A percentile compares a stretch with the other conserved stretches of the same genome.
phyloP scores from a whole-genome alignment of 2,113 vertebrate genomes.

The Alligator sinensis region DNA sequence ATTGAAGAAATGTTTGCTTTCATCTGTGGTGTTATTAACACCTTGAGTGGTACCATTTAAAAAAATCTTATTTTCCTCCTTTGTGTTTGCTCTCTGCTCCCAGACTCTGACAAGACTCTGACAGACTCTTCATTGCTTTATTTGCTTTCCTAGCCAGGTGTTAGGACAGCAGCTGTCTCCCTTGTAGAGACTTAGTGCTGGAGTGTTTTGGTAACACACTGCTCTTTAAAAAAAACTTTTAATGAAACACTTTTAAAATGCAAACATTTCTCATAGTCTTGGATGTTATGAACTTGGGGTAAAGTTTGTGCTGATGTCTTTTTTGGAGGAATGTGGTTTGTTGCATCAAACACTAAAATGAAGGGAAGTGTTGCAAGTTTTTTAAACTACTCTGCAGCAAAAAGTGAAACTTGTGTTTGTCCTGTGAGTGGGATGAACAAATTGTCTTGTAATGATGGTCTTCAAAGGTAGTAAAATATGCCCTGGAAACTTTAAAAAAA shows the following conservation, averaged over 20 bases:
- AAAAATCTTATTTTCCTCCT: background rate
- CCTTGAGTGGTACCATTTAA: background rate
- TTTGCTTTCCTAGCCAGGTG: background rate
- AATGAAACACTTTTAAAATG: background rate
- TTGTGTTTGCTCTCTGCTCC: background rate
- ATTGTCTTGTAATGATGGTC: background rate
- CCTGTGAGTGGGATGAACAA: background rate
- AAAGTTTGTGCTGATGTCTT: background rate
- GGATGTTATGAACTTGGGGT: background rate
- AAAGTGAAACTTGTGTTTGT: background rate
- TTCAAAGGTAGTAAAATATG: background rate
- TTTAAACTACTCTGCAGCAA: conserved; percentile 17
- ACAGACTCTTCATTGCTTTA: background rate
- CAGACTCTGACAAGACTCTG: background rate
- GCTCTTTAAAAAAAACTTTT: background rate
- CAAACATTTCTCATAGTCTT: rapidly evolving
- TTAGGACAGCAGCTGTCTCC: background rate
- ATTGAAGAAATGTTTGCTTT: background rate
- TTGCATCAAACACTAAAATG: conserved; percentile 31
- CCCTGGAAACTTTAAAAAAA: rapidly evolving
- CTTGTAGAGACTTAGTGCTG: background rate
- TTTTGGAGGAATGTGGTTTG: background rate
- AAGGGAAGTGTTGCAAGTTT: background rate
- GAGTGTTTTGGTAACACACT: background rate
- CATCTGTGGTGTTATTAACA: background rate